Percentiles rank a stretch among this genome's conserved stretches.
Evolutionary conservation across 2,113 vertebrate genomes (phyloP).

Genomic region (Mus pahari): DNA sequence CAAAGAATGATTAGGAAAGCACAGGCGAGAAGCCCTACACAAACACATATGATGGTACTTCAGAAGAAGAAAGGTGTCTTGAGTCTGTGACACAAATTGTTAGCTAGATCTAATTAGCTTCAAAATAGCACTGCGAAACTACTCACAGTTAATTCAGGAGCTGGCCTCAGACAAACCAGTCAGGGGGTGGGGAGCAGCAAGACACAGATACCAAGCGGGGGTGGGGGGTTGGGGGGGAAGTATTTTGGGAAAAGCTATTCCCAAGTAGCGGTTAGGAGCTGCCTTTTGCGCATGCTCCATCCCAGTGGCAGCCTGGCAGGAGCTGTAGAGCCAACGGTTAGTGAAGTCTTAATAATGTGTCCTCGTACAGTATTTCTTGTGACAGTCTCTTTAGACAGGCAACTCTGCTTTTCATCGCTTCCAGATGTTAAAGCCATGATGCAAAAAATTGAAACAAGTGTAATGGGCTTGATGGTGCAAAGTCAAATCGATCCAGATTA

Average conservation of each 20-base stretch:
- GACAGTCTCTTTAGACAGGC: conserved; percentile 69
- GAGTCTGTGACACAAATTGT: conserved; percentile 37
- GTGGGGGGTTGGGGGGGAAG: no score
- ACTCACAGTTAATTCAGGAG: conserved; percentile 35
- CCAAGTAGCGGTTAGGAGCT: neutral
- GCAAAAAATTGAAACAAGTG: conserved; percentile 84
- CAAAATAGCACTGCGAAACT: conserved; percentile 36
- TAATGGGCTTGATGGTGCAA: conserved; percentile 76
- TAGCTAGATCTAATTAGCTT: conserved; percentile 35
- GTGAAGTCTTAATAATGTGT: conserved; percentile 58
- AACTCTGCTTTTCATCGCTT: conserved; percentile 71
- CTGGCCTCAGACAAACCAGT: neutral
- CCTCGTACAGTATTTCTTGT: conserved; percentile 62
- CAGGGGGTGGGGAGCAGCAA: neutral
- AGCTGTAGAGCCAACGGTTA: neutral
- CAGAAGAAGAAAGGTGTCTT: neutral
- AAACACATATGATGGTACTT: neutral
- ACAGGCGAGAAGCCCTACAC: neutral
- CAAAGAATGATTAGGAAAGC: conserved; percentile 39
- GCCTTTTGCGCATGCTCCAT: neutral
- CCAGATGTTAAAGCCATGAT: conserved; percentile 82
- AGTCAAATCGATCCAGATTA: conserved; percentile 79
- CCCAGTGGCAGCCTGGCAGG: no score
- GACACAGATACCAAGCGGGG: neutral
- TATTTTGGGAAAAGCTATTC: conserved; percentile 27